Conservation (phyloP, 2,113 vertebrate species). For the Colossoma macropomum region DNA sequence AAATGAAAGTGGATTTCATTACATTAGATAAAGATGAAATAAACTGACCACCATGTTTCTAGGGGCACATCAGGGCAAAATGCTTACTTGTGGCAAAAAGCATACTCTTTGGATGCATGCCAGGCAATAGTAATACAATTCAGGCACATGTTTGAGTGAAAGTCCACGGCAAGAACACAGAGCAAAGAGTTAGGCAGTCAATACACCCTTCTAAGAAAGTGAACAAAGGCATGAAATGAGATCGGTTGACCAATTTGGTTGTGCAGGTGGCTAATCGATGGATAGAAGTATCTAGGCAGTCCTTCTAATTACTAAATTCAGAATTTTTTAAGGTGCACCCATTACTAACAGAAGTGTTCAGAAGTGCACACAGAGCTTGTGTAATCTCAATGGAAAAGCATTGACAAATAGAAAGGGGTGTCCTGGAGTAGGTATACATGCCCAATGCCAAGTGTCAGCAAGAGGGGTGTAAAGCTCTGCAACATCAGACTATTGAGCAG, state of each 20-base stretch:
- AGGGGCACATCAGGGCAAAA: not conserved
- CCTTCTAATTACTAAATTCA: not conserved
- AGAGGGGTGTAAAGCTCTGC: too few relatives aligned
- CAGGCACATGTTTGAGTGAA: not conserved
- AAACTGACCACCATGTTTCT: conserved; percentile 14
- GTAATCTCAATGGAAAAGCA: not conserved
- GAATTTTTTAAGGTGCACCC: not conserved
- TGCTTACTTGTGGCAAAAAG: conserved; percentile 2
- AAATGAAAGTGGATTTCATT: conserved; percentile 30
- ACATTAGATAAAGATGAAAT: conserved; percentile 34
- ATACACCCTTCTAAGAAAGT: not conserved
- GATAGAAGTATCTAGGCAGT: not conserved
- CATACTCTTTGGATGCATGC: not conserved
- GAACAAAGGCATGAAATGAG: not conserved
- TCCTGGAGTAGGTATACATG: not conserved
- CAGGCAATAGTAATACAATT: not conserved
- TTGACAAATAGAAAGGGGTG: not conserved
- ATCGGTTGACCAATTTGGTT: not conserved
- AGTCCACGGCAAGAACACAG: not conserved
- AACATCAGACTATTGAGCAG: too few relatives aligned
- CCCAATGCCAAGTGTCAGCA: not conserved
- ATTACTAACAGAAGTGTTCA: too few relatives aligned
- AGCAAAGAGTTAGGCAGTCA: not conserved
- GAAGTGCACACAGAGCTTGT: not conserved
- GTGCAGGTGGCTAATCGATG: not conserved